Evolutionary conservation across 2,888 invertebrate species (phyloP).

Genomic region (Andrena bucephala): DNA sequence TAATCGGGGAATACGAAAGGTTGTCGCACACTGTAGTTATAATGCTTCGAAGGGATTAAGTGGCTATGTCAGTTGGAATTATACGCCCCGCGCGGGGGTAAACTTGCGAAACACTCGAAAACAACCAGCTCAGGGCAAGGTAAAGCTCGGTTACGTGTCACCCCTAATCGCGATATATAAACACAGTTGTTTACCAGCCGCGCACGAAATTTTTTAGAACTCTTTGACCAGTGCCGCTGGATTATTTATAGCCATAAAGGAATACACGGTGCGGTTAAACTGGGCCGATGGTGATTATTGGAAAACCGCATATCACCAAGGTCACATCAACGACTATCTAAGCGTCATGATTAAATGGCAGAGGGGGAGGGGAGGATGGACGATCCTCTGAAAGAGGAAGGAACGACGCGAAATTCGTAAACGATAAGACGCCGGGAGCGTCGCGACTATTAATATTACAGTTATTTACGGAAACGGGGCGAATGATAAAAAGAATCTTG

Average conservation of each 20-base stretch:
- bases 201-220: constrained; percentile 24
- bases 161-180: constrained; percentile 20
- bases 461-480: constrained; percentile 54
- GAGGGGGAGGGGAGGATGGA: neutral
- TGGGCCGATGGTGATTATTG: constrained; percentile 81
- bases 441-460: constrained; percentile 53
- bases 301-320: constrained; percentile 78
- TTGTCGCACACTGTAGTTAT: constrained; percentile 53
- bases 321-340: constrained; percentile 62
- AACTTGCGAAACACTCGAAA: constrained; percentile 50
- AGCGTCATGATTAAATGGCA: constrained; percentile 43
- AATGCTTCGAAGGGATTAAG: constrained; percentile 58
- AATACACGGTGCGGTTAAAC: constrained; percentile 80
- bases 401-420: constrained; percentile 15
- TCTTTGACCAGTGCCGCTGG: constrained; percentile 59
- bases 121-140: constrained; percentile 34
- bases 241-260: constrained; percentile 83
- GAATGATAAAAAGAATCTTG: constrained; percentile 41
- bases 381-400: neutral
- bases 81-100: constrained; percentile 27
- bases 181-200: neutral
- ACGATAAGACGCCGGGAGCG: constrained; percentile 24
- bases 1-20: constrained; percentile 42
- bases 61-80: constrained; percentile 45
- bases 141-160: constrained; percentile 27